These are phyloP conservation scores for Melanogrammus aeglefinus DNA, from an alignment of 2,797 vertebrate species.

Conservation along the genomic window DNA sequence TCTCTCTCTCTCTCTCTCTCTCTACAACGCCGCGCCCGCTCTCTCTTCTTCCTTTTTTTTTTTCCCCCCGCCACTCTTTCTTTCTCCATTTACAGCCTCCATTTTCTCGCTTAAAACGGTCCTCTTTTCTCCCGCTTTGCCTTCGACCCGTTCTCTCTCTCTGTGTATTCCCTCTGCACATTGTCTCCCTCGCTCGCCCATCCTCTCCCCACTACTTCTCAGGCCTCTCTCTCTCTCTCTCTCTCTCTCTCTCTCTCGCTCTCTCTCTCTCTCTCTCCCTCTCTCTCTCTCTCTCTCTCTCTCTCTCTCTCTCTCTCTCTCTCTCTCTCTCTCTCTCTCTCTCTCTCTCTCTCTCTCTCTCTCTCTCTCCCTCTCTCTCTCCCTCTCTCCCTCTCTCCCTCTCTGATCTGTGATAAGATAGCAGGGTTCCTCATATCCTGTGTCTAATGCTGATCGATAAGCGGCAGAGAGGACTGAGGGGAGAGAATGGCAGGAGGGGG, in stretches of 20 bases:
- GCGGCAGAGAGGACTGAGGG: constrained; percentile 52
- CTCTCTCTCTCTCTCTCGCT: too few species aligned
- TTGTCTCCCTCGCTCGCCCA: constrained; percentile 6
- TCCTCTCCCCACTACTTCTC: constrained; percentile 40
- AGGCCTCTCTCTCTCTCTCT: constrained; percentile 15
- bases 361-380: constrained; percentile 30
- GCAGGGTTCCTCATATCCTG: constrained; percentile 72
- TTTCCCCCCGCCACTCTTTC: constrained; percentile 35
- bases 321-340: neutral
- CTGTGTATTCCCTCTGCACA: too few species aligned
- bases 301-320: constrained; percentile 57
- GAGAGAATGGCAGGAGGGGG: constrained; percentile 52
- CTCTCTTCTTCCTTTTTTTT: constrained; percentile 33
- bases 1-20: too few species aligned
- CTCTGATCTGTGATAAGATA: constrained; percentile 69
- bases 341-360: constrained; percentile 1
- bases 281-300: constrained; percentile 48
- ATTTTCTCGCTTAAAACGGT: too few species aligned
- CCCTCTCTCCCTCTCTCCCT: constrained; percentile 56
- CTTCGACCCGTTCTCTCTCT: too few species aligned
- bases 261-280: constrained; percentile 58
- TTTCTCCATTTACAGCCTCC: constrained; percentile 36
- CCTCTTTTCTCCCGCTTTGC: too few species aligned
- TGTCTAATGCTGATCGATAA: constrained; percentile 74
- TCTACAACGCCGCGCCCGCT: constrained; percentile 6